These are phyloP conservation scores for Condylostylus longicornis DNA, from an alignment of 1,140 invertebrate genomes.

Conservation along the genomic window DNA sequence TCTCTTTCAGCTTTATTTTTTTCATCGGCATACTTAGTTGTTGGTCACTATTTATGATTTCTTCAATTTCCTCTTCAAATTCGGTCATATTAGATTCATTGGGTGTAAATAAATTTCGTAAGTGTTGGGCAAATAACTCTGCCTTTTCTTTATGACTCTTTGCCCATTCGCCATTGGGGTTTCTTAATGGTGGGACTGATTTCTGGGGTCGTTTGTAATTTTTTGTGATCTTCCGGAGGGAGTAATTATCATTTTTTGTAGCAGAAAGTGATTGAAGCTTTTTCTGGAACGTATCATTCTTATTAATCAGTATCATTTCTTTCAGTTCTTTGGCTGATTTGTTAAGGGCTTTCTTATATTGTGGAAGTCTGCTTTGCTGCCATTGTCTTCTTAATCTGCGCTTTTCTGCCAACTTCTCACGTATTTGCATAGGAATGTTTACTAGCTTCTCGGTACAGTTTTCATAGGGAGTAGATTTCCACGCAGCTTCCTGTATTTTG, in stretches of 20 bases:
- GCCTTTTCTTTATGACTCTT: constrained; percentile 5
- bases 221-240: constrained; percentile 5
- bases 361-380: too few relatives aligned
- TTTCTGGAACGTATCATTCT: constrained; percentile 5
- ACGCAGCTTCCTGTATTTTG: constrained; percentile 12
- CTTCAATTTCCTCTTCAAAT: constrained; percentile 1
- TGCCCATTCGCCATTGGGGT: constrained; percentile 3
- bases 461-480: too few relatives aligned
- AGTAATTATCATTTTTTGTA: constrained; percentile 5
- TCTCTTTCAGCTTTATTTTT: constrained; percentile 7
- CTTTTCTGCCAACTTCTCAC: too few relatives aligned
- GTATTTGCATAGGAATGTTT: too few relatives aligned
- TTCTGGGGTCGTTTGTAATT: constrained; percentile 6
- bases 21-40: constrained; percentile 5
- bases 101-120: constrained; percentile 6
- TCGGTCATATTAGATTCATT: background rate
- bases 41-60: constrained; percentile 2
- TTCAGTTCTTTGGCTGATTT: constrained; percentile 5
- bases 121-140: constrained; percentile 7
- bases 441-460: too few relatives aligned
- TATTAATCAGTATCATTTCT: constrained; percentile 2
- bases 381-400: too few relatives aligned
- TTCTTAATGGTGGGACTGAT: constrained; percentile 3
- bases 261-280: constrained; percentile 6
- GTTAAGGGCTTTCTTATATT: too few relatives aligned